Percentiles rank a stretch among this genome's conserved stretches.
Conservation (phyloP, 2,797 vertebrate genomes). For the Amblyopsis hoosieri region DNA sequence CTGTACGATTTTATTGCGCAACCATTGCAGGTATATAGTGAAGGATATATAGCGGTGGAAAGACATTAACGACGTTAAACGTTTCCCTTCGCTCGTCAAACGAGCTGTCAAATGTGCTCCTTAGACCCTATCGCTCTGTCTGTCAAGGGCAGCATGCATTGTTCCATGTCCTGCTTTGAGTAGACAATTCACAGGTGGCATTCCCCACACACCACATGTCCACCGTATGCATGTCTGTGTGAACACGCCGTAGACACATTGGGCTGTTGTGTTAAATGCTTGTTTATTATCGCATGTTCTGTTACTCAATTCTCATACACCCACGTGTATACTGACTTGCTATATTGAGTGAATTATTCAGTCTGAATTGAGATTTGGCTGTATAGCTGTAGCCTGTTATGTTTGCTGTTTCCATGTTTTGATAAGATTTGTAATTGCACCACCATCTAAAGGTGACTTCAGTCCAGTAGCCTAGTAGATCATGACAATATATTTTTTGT, state of each 20-base stretch:
- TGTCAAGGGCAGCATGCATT: slow-evolving; percentile 55
- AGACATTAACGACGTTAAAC: slow-evolving; percentile 1
- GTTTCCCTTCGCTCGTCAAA: background rate
- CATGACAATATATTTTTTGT: too few relatives aligned
- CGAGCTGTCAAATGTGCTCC: slow-evolving; percentile 27
- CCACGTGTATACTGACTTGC: background rate
- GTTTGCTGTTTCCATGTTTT: background rate
- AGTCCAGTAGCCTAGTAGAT: too few relatives aligned
- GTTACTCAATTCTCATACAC: background rate
- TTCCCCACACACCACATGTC: slow-evolving; percentile 3
- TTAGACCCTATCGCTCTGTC: slow-evolving; percentile 27
- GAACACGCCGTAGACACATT: slow-evolving; percentile 1
- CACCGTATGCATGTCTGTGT: slow-evolving; percentile 9
- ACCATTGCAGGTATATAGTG: slow-evolving; percentile 26
- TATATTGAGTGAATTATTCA: slow-evolving; percentile 2
- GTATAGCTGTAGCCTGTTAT: background rate
- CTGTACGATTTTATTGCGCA: slow-evolving; percentile 47
- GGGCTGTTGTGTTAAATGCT: slow-evolving; percentile 6
- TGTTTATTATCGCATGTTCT: slow-evolving; percentile 2
- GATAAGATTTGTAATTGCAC: background rate
- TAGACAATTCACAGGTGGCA: slow-evolving; percentile 63
- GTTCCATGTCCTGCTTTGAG: slow-evolving; percentile 18
- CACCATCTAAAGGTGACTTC: too few relatives aligned
- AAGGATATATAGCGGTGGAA: background rate
- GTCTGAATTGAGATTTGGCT: slow-evolving; percentile 1